phyloP scores from a whole-genome alignment of 2,888 invertebrate species.

The Allygus modestus region DNA sequence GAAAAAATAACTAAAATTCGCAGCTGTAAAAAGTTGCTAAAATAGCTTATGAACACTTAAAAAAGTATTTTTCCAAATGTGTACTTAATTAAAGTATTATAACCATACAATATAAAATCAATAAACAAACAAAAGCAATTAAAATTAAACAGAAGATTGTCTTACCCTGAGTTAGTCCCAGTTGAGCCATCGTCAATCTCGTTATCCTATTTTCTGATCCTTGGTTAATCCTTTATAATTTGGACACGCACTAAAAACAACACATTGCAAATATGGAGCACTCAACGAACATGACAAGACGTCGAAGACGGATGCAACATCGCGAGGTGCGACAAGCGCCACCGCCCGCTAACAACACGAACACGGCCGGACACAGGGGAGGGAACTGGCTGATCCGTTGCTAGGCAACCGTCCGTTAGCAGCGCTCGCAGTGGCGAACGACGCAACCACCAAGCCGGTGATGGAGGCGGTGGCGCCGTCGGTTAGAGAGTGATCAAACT shows the following conservation, averaged over 20 bases:
- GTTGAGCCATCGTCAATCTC: background rate
- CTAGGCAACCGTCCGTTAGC: background rate
- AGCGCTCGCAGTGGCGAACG: background rate
- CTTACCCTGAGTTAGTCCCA: constrained; percentile 2
- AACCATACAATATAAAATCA: too few relatives aligned
- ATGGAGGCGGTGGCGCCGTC: background rate
- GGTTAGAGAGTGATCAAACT: background rate
- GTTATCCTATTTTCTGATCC: background rate
- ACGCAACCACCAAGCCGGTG: background rate
- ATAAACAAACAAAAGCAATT: too few relatives aligned
- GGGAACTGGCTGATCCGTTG: constrained; percentile 8
- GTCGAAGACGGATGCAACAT: background rate
- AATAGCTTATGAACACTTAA: too few relatives aligned
- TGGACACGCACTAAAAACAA: constrained; percentile 17
- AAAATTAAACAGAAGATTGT: too few relatives aligned
- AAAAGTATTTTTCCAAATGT: too few relatives aligned
- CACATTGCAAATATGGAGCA: background rate
- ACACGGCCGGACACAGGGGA: background rate
- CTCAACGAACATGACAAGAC: constrained; percentile 27
- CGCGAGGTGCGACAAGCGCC: background rate
- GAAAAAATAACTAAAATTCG: too few relatives aligned
- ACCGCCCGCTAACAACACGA: constrained; percentile 7
- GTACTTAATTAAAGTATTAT: too few relatives aligned
- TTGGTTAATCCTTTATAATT: constrained; percentile 10
- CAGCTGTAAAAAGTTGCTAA: too few relatives aligned